These are phyloP conservation scores for Ormyrus pomaceus DNA, from an alignment of 2,888 invertebrate species.

Conservation along the genomic window DNA sequence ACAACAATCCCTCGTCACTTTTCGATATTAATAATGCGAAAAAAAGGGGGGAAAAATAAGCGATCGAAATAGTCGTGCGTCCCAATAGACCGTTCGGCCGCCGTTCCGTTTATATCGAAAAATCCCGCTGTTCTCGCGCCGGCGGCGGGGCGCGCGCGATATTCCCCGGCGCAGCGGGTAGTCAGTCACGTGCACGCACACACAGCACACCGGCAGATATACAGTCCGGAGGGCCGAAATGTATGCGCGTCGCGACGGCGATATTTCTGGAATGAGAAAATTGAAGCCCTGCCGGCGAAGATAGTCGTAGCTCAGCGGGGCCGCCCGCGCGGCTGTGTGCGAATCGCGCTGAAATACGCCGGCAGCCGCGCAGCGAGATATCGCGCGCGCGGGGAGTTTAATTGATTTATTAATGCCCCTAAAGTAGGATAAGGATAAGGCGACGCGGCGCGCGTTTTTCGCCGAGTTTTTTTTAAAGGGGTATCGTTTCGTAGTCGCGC, in stretches of 20 bases:
- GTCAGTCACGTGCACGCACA: not conserved
- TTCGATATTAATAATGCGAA: too few species aligned
- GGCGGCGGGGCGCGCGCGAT: too few species aligned
- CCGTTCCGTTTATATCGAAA: too few species aligned
- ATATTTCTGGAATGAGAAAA: conserved; percentile 55
- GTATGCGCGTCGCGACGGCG: conserved; percentile 2
- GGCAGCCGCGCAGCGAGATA: not conserved
- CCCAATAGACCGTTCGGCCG: too few species aligned
- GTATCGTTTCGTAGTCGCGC: not conserved
- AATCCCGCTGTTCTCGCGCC: too few species aligned
- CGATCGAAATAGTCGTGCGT: too few species aligned
- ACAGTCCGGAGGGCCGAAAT: not conserved
- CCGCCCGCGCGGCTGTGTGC: conserved; percentile 14
- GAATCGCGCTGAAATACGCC: conserved; percentile 59
- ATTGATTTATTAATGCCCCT: conserved; percentile 14
- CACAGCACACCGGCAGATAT: not conserved
- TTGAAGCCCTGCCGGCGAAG: conserved; percentile 59
- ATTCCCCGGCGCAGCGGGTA: conserved; percentile 8
- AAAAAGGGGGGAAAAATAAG: too few species aligned
- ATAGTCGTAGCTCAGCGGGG: conserved; percentile 23
- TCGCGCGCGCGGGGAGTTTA: not conserved
- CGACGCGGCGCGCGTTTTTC: too few species aligned
- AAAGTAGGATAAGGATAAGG: too few species aligned
- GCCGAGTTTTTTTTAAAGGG: conserved; percentile 13
- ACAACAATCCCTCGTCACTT: too few species aligned